A percentile compares a stretch with the other conserved stretches of the same genome.
phyloP scores from a whole-genome alignment of 2,113 vertebrate species.

The Campylorhamphus procurvoides region DNA sequence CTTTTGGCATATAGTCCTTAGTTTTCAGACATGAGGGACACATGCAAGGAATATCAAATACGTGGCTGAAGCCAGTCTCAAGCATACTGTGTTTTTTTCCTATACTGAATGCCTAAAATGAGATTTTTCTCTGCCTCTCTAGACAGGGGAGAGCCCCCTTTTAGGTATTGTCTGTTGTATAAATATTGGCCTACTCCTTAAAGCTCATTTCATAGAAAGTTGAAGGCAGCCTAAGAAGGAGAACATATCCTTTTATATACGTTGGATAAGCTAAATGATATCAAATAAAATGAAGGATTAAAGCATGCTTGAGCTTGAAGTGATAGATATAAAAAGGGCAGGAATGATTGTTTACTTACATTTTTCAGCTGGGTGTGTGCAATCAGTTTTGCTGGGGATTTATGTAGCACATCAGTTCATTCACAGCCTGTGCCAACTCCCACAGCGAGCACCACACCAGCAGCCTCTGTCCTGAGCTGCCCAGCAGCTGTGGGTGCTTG shows the following conservation, averaged over 20 bases:
- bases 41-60: conserved; percentile 48
- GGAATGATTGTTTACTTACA: conserved; percentile 75
- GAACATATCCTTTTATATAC: conserved; percentile 14
- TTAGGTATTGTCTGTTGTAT: conserved; percentile 37
- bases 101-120: background rate
- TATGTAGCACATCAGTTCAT: conserved; percentile 45
- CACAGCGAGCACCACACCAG: background rate
- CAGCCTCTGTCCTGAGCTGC: background rate
- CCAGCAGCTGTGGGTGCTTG: background rate
- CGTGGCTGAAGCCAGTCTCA: background rate
- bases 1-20: conserved; percentile 33
- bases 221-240: conserved; percentile 30
- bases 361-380: conserved; percentile 78
- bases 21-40: conserved; percentile 32
- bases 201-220: conserved; percentile 48
- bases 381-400: conserved; percentile 64
- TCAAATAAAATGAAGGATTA: conserved; percentile 65
- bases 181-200: conserved; percentile 45
- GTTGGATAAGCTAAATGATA: conserved; percentile 56
- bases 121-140: background rate
- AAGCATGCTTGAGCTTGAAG: conserved; percentile 69
- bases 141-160: background rate
- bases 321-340: conserved; percentile 58
- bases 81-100: background rate
- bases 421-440: conserved; percentile 54